Conservation (phyloP, 2,113 vertebrate species). For the Leuciscus idus region DNA sequence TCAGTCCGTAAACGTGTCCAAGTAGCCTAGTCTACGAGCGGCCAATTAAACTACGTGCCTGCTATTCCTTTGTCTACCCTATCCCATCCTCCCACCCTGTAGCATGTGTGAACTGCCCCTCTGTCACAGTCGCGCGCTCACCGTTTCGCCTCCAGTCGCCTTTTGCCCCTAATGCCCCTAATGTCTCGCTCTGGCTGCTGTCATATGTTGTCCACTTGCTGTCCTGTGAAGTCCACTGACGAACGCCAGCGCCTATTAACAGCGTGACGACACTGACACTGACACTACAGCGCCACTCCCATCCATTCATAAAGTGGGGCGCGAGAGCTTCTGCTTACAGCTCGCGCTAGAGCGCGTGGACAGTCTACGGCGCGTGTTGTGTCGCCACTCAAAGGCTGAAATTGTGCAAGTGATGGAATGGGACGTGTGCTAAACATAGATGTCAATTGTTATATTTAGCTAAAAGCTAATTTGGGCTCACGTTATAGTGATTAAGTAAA, state of each 20-base stretch:
- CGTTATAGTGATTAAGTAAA: background rate
- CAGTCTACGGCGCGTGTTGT: background rate
- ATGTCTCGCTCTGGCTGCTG: conserved; percentile 31
- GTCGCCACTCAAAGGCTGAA: background rate
- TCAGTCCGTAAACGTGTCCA: conserved; percentile 5
- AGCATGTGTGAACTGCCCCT: conserved; percentile 1
- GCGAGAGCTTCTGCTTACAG: conserved; percentile 25
- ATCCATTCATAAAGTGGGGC: conserved; percentile 79
- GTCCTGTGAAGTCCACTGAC: conserved; percentile 61
- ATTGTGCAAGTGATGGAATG: background rate
- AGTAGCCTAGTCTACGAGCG: background rate
- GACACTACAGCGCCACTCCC: conserved; percentile 71
- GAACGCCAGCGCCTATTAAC: conserved; percentile 59
- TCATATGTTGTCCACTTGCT: conserved; percentile 57
- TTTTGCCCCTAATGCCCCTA: conserved; percentile 51
- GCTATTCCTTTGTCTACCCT: conserved; percentile 54
- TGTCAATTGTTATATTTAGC: background rate
- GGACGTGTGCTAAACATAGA: background rate
- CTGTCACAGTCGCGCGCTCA: conserved; percentile 57
- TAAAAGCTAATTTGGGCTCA: background rate
- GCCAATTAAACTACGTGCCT: conserved; percentile 27
- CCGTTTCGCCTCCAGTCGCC: conserved; percentile 66
- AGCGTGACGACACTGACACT: conserved; percentile 66
- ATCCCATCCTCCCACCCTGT: conserved; percentile 35
- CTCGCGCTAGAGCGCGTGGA: background rate